Base-by-base conservation (phyloP, 2,113 vertebrate species). In the Oncorhynchus nerka region DNA sequence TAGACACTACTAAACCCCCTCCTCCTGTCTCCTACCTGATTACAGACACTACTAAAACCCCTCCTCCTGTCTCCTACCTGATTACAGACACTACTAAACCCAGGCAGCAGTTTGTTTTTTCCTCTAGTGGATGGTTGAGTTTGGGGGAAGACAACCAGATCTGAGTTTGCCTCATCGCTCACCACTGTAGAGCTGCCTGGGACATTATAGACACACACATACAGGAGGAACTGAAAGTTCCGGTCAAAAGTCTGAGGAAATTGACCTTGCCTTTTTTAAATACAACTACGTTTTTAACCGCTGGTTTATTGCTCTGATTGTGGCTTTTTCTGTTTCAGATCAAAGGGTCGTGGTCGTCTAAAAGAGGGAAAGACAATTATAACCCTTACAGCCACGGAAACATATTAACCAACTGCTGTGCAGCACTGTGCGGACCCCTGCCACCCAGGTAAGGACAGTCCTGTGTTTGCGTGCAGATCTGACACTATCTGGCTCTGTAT, bases 321-420 rank as follows among this genome's bases (percentile, higher is more conserved):
- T 69, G 61, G 67, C 39, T 75, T 32, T 68, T n/a, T 62, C 61
- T 90, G 69, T 83, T 94, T 82, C 90, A 99, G 97, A 99, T 99
- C 87, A 99, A 99, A 94, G 97, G 97, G 64, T 98, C 97, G 0
- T 99, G 97, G 97, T 99, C 97, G 83, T 97, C 95, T 89, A 99
- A 99, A 94, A 95, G 96, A 94, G 95, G 97, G 75, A 99, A 99
- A 92, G 97, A 99, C 79, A 99, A 98, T 91, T 99, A 97, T 87
- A 99, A 99, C 86, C 97, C 97, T 22, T 99, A 99, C 93, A 99
- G 97, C 93, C 91, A 98, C 0, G 97, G 97, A 71, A 99, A 97
- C 85, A 96, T 99, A 85, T 94, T 97, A 85, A 97, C 94, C 67
- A 99, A 99, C 87, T 99, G 97, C 94, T 98, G 97, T 79, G 95